These are phyloP conservation scores for Synanthedon myopaeformis DNA, from an alignment of 2,888 invertebrate genomes.

Conservation along the genomic window DNA sequence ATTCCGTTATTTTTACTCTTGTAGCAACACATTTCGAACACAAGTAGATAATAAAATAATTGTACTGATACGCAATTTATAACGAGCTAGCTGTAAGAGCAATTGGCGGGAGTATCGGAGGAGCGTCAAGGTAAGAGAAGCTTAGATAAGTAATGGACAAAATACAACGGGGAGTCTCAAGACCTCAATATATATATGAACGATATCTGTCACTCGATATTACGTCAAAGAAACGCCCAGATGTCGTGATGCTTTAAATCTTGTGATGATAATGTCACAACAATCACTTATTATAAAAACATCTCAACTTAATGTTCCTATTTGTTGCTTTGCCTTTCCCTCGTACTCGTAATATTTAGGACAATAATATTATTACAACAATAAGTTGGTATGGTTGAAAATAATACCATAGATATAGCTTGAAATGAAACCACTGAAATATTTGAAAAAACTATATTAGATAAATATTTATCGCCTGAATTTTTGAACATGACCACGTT, in stretches of 20 bases:
- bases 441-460: too few species aligned
- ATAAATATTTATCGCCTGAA: too few species aligned
- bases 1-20: constrained; percentile 53
- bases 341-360: too few species aligned
- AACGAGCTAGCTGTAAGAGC: constrained; percentile 8
- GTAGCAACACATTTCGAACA: constrained; percentile 57
- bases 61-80: background rate
- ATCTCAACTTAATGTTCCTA: constrained; percentile 9
- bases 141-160: constrained; percentile 63
- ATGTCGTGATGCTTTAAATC: constrained; percentile 56
- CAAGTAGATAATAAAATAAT: constrained; percentile 11
- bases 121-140: constrained; percentile 56
- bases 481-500: too few species aligned
- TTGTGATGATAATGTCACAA: constrained; percentile 46
- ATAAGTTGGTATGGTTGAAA: too few species aligned
- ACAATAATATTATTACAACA: too few species aligned
- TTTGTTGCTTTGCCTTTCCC: too few species aligned
- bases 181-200: constrained; percentile 63
- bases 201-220: constrained; percentile 58
- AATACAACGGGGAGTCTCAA: constrained; percentile 50
- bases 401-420: too few species aligned
- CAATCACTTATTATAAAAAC: constrained; percentile 39
- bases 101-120: constrained; percentile 31
- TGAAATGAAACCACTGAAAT: too few species aligned
- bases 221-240: constrained; percentile 69